Base-by-base conservation (phyloP, 2,888 invertebrate species). In the Sphinx pinastri region DNA sequence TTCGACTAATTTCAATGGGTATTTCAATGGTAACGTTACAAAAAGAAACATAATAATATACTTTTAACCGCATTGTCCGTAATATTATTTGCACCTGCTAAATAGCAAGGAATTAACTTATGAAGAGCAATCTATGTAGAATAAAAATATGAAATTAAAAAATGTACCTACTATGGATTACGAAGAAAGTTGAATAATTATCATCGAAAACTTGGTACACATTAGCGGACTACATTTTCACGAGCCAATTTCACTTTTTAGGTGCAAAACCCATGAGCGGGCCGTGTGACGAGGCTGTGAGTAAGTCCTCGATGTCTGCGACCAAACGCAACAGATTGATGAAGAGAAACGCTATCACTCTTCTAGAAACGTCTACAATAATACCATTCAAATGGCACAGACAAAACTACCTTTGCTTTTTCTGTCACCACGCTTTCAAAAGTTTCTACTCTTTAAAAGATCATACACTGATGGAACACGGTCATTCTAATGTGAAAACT, bases 301-400 rank as follows among this genome's bases (percentile, higher is more conserved):
- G 72, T 85, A 88, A 85, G 83, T 80, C 89, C 82, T 82, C 85
- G 54, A 80, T 92, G 75, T 85, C 91, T 19, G 79, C 88, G 16
- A 92, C 89, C n/a, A 88, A 85, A 81, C 84, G 89, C 14, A 92
- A 93, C 77, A 84, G 86, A 68, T 81, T 92, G 7, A 87, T 88
- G 84, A 94, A 92, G 83, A 84, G 76, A 73, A 93, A 94, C 79
- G 91, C 92, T 7, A 84, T 88, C 2, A 81, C 76, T 0, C 78
- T 94, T 70, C 79, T 94, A 78, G 90, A 93, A 80, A 78, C 76
- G 8, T 88, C 93, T 11, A 90, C 87, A 0, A 88, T 82, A 0
- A 11, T 89, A 2, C 93, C 93, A 0, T 94, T 94, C 75, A 94
- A 92, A 77, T 94, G 93, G 93, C 91, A 92, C 67, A 81, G 92